Percentiles rank a stretch among this genome's conserved stretches.
Evolutionary conservation across 2,113 vertebrate genomes (phyloP).

Genomic region (Peromyscus maniculatus): DNA sequence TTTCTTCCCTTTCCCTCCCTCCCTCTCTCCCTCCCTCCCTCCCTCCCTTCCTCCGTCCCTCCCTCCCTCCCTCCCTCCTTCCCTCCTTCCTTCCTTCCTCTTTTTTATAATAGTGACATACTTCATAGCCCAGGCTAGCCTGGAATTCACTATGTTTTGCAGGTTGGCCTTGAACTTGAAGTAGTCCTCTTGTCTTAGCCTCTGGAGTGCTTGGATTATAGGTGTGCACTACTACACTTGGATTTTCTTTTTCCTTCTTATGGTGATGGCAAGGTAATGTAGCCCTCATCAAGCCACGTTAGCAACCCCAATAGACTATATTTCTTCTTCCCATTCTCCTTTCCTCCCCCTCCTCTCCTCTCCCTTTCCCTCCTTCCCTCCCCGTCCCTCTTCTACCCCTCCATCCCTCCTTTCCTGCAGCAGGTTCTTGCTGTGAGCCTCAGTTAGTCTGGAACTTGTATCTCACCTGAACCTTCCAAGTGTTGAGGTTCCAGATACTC

Average conservation of each 20-base stretch:
- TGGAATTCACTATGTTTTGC: neutral
- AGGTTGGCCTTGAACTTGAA: neutral
- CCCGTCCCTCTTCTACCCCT: rapidly evolving
- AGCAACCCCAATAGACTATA: neutral
- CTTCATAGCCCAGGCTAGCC: neutral
- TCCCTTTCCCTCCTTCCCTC: no score
- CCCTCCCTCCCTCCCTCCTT: rapidly evolving
- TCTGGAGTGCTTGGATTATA: neutral
- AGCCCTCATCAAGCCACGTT: neutral
- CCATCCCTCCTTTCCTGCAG: neutral
- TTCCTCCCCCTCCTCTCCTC: neutral
- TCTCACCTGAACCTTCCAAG: neutral
- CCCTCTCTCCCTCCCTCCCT: neutral
- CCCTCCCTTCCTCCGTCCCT: rapidly evolving
- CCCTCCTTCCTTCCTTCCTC: rapidly evolving
- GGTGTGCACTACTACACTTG: neutral
- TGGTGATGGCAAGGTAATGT: neutral
- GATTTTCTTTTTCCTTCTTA: neutral
- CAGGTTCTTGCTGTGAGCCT: neutral
- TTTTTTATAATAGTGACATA: neutral
- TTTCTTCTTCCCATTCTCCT: neutral
- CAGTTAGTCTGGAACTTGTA: neutral
- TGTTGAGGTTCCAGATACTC: neutral
- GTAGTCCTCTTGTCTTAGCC: neutral
- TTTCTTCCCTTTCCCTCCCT: neutral